Evolutionary conservation across 2,797 vertebrate genomes (phyloP).

Genomic region (Danio albolineatus): DNA sequence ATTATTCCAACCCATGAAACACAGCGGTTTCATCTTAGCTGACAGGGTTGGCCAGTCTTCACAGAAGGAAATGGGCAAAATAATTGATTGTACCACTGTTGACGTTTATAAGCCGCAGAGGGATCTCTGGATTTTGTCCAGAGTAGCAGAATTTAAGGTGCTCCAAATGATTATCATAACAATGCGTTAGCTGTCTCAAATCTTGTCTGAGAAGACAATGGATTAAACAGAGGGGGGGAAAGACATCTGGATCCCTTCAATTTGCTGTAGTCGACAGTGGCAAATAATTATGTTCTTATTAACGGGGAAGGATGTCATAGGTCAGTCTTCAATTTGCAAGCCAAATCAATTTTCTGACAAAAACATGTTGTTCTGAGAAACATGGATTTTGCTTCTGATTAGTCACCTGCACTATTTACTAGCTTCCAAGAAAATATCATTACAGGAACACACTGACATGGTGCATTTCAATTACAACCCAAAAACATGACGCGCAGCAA

Average conservation of each 20-base stretch:
- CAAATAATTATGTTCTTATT: conserved; percentile 51
- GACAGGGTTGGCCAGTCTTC: conserved; percentile 19
- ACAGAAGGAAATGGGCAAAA: conserved; percentile 9
- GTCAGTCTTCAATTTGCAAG: conserved; percentile 29
- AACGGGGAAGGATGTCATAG: conserved; percentile 29
- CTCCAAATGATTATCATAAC: conserved; percentile 14
- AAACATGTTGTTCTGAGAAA: conserved; percentile 36
- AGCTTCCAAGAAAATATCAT: conserved; percentile 41
- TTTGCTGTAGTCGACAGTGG: conserved; percentile 11
- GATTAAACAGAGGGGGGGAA: conserved; percentile 29
- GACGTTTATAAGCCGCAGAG: neutral
- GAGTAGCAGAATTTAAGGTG: neutral
- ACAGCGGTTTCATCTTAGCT: neutral
- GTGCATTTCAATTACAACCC: conserved; percentile 19
- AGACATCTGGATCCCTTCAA: neutral
- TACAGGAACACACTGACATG: conserved; percentile 13
- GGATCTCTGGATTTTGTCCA: neutral
- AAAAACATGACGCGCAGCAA: conserved; percentile 26
- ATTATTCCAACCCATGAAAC: conserved; percentile 34
- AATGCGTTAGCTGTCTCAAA: conserved; percentile 10
- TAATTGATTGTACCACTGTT: conserved; percentile 20
- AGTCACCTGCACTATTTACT: conserved; percentile 23
- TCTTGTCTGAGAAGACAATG: conserved; percentile 19
- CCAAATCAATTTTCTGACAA: conserved; percentile 24
- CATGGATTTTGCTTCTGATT: conserved; percentile 9